These are phyloP conservation scores for Phalacrocorax brasilianus DNA, from an alignment of 2,113 vertebrate species.

Conservation along the genomic window DNA sequence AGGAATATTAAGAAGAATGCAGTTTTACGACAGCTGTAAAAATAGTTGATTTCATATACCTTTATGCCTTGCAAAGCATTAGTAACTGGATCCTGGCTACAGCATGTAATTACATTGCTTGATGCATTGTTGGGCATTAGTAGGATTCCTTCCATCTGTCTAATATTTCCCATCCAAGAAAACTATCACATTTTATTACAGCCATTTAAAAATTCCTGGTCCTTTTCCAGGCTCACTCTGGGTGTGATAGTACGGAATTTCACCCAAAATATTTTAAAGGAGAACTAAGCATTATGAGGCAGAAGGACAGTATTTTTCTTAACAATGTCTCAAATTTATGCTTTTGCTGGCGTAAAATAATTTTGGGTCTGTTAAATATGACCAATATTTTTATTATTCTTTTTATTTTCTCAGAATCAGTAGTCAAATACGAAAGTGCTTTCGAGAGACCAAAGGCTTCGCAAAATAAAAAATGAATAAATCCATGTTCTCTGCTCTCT, in stretches of 20 bases:
- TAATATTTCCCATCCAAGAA: constrained; percentile 37
- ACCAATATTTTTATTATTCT: background rate
- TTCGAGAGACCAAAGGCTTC: background rate
- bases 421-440: background rate
- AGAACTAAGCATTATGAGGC: background rate
- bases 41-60: constrained; percentile 20
- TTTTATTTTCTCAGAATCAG: background rate
- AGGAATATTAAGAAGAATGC: background rate
- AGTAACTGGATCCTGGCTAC: constrained; percentile 38
- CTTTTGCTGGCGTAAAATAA: background rate
- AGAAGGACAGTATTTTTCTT: background rate
- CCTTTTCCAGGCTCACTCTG: background rate
- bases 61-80: constrained; percentile 22
- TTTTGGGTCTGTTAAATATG: background rate
- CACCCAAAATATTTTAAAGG: background rate
- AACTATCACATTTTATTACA: constrained; percentile 33
- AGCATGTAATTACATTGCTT: constrained; percentile 30
- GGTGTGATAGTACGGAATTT: constrained; percentile 10
- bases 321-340: background rate
- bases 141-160: constrained; percentile 59
- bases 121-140: constrained; percentile 45
- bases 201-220: constrained; percentile 21
- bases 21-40: constrained; percentile 41
- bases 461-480: background rate
- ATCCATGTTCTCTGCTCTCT: rapidly evolving